Evolutionary conservation across 2,797 vertebrate species (phyloP).

Genomic region (Hylomyscus alleni): DNA sequence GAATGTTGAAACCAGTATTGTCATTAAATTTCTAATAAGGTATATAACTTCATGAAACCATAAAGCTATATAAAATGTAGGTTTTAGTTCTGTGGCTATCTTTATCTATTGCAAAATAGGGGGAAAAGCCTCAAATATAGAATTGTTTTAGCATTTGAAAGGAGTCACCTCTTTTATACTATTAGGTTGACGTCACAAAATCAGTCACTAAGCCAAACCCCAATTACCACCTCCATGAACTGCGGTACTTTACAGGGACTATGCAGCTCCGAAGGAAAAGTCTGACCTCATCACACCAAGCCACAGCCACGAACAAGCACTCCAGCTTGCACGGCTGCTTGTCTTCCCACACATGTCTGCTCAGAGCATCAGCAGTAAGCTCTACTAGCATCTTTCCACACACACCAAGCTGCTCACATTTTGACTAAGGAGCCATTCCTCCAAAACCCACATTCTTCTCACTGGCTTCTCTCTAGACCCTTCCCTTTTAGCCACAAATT

Average conservation of each 20-base stretch:
- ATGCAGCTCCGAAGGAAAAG: conserved; percentile 8
- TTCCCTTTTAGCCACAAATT: conserved; percentile 19
- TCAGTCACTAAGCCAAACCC: conserved; percentile 46
- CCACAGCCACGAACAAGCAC: not conserved
- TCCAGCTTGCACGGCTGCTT: not conserved
- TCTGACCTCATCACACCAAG: conserved; percentile 12
- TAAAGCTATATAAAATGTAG: conserved; percentile 10
- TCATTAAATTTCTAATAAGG: not conserved
- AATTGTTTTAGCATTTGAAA: conserved; percentile 46
- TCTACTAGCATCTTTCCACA: not conserved
- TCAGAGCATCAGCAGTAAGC: not conserved
- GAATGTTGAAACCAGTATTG: not conserved
- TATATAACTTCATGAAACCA: conserved; percentile 2
- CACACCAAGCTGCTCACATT: not conserved
- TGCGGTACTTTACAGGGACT: not conserved
- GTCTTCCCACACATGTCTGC: not conserved
- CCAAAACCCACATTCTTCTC: not conserved
- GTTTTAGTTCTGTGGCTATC: conserved; percentile 25
- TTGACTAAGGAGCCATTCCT: conserved; percentile 19
- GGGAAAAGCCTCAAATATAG: conserved; percentile 15
- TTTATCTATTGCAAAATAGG: conserved; percentile 30
- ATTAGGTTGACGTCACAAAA: not conserved
- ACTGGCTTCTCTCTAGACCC: conserved; percentile 32
- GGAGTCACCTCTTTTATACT: not conserved
- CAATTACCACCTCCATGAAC: conserved; percentile 25